Conservation (phyloP, 2,888 invertebrate genomes). For the Aleiodes leptofemur region DNA sequence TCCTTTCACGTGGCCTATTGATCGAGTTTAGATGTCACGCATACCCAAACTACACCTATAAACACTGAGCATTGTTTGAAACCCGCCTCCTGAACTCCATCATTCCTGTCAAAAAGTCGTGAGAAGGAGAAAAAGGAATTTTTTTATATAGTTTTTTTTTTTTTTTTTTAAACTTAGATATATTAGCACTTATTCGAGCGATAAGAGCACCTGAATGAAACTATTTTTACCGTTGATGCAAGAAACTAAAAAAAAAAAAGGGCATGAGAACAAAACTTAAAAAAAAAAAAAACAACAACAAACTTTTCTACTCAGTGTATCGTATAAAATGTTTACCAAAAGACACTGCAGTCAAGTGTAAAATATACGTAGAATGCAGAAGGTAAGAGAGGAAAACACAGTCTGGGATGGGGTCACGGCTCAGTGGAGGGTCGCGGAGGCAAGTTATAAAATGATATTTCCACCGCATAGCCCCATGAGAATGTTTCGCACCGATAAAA, state of each 20-base stretch:
- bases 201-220: constrained; percentile 19
- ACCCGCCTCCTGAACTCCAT: constrained; percentile 1
- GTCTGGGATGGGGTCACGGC: constrained; percentile 50
- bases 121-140: neutral
- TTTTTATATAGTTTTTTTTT: too few relatives aligned
- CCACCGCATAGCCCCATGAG: constrained; percentile 56
- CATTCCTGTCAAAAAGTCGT: neutral
- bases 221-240: neutral
- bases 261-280: neutral
- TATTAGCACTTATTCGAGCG: constrained; percentile 4
- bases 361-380: constrained; percentile 42
- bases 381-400: constrained; percentile 33
- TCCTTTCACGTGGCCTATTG: constrained; percentile 21
- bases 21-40: constrained; percentile 21
- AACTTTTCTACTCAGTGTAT: constrained; percentile 20
- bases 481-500: constrained; percentile 60
- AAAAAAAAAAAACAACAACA: constrained; percentile 1
- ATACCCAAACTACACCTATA: neutral
- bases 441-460: constrained; percentile 62
- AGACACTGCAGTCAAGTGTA: constrained; percentile 41
- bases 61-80: constrained; percentile 1
- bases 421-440: constrained; percentile 52
- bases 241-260: neutral
- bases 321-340: constrained; percentile 43
- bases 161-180: neutral